Base-by-base conservation (phyloP, 2,113 vertebrate species). In the Pygoscelis adeliae region DNA sequence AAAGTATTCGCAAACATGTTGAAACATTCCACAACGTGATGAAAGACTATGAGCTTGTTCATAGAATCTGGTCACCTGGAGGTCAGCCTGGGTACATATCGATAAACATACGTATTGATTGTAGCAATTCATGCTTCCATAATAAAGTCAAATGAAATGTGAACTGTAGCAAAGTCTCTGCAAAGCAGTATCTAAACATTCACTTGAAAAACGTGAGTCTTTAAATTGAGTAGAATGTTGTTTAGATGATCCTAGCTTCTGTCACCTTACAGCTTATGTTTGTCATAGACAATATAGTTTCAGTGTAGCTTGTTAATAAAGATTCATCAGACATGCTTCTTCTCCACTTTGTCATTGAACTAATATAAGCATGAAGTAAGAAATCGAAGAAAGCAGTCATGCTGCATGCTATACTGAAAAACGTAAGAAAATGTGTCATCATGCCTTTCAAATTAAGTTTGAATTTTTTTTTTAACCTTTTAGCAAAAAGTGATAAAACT, bases 131-230 rank as follows among this genome's bases (percentile, higher is more conserved):
- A 97, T 98, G 97, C 97, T 98, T 98, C 98, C 89, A 93, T 98
- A 98, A 98, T 98, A 96, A 98, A 94, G 95, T 98, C 98, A 98
- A 99, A 98, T 98, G 96, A 99, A 99, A 98, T 97, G 56, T 97
- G 91, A 98, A 98, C 97, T 98, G 96, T 96, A 96, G 96, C 93
- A 76, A 86, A 97, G 94, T 97, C 94, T 88, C 82, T 52, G 58
- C 55, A 96, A 97, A 97, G 94, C 91, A 73, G 71, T 67, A 85
- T 97, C 91, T 95, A 92, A 97, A 93, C 95, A 89, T 90, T 93
- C 73, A 77, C 58, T 94, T 86, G 61, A 91, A 76, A 88, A 90
- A 50, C 10, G 1, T 14, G 32, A 29, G 6, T 49, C 27, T 74
- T 74, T 73, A 74, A 70, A 79, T n/a, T 42, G 32, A 87, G 16